Evolutionary conservation across 2,797 vertebrate species (phyloP).

Genomic region (Pampus argenteus): DNA sequence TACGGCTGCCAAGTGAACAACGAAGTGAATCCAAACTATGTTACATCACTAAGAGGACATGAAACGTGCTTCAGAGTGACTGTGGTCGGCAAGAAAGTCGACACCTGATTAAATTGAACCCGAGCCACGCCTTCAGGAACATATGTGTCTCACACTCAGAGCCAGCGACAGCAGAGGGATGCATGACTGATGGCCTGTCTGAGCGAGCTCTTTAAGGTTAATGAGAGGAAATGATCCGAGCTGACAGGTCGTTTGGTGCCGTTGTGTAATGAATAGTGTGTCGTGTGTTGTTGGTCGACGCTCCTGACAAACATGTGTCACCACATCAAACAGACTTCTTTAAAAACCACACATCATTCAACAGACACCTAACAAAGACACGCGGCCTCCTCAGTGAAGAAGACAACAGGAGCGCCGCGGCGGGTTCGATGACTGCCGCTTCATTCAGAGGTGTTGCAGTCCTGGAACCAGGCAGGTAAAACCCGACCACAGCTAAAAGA

Average conservation of each 20-base stretch:
- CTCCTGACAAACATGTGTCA: slow-evolving; percentile 3
- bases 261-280: slow-evolving; percentile 20
- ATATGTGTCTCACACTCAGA: not conserved
- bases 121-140: slow-evolving; percentile 28
- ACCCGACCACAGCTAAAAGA: not conserved
- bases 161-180: slow-evolving; percentile 12
- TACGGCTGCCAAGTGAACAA: slow-evolving; percentile 1
- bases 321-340: slow-evolving; percentile 10
- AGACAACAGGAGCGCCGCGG: slow-evolving; percentile 13
- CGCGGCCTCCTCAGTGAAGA: slow-evolving; percentile 14
- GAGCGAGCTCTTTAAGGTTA: slow-evolving; percentile 52
- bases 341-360: slow-evolving; percentile 17
- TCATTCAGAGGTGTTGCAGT: no score
- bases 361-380: slow-evolving; percentile 5
- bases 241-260: slow-evolving; percentile 36
- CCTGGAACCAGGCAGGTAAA: slow-evolving; percentile 1
- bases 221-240: slow-evolving; percentile 53
- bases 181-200: slow-evolving; percentile 60
- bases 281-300: not conserved
- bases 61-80: slow-evolving; percentile 18
- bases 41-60: not conserved
- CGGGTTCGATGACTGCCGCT: no score
- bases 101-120: slow-evolving; percentile 47
- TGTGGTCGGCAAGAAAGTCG: not conserved
- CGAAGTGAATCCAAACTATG: not conserved